Base-by-base conservation (phyloP, 2,888 invertebrate genomes). In the Temnothorax unifasciatus region DNA sequence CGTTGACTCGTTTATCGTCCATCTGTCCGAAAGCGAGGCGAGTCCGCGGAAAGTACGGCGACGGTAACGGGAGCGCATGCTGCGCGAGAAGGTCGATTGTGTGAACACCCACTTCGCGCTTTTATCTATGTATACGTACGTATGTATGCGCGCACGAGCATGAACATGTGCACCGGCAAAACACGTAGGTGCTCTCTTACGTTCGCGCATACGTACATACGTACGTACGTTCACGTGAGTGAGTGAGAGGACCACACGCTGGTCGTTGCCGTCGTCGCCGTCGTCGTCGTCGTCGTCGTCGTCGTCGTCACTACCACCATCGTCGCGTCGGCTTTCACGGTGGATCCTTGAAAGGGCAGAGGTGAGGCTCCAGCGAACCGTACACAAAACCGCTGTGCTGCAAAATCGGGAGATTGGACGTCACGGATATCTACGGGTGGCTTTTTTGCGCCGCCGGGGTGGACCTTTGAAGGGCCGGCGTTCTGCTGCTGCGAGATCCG, bases 281-380 rank as follows among this genome's bases (percentile, higher is more conserved):
- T n/a, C n/a, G n/a, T n/a, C n/a, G 18, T 59, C 25, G n/a, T 29
- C 59, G 29, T 8, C 44, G 59, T 29, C 44, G 44, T 8, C 13
- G 47, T 47, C 52, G 71, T 89, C 74, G 84, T 34, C 21, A 82
- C 69, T 86, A 76, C 82, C 86, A 84, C 86, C 87, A 74, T 83
- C 68, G 85, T 68, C 86, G 84, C 68, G 85, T 73, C 86, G 85
- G 81, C 87, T 90, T 85, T 84, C 81, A 89, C 84, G 82, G 86
- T 84, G 85, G 85, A 88, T 88, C 88, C 85, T 83, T 89, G 87
- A 90, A 90, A 90, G 90, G 89, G 85, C 90, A 90, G 83, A 90
- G 90, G 90, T 90, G 89, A 90, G 84, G 82, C 81, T 88, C 82
- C 87, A 84, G 52, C 77, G 84, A 82, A 86, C 83, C 61, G 81